Percentiles rank a stretch among this genome's conserved stretches.
phyloP scores from a whole-genome alignment of 2,888 invertebrate species.

The Drosophila kambysellisi region DNA sequence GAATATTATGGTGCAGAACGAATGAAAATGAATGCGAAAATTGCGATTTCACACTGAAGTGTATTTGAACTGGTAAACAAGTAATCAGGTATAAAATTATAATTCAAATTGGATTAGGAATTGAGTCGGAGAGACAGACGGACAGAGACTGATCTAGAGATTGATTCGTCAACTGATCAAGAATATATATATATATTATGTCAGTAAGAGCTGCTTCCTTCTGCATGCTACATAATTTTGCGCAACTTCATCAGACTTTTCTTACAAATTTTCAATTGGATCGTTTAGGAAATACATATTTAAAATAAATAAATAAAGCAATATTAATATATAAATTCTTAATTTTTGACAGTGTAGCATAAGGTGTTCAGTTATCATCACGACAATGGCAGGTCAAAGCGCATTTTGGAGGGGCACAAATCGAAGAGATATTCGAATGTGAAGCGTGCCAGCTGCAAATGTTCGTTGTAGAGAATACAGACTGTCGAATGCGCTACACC shows the following conservation, averaged over 20 bases:
- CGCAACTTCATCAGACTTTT: too few species aligned
- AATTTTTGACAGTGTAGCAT: constrained; percentile 46
- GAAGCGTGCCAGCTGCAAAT: constrained; percentile 77
- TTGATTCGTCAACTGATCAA: too few species aligned
- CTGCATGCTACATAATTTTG: too few species aligned
- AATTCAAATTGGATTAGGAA: background rate
- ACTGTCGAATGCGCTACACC: constrained; percentile 39
- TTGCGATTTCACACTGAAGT: background rate
- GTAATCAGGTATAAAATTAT: background rate
- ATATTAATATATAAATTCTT: background rate
- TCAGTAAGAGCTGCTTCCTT: too few species aligned
- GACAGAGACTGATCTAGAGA: background rate
- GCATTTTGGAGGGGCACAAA: constrained; percentile 38
- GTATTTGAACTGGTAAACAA: background rate
- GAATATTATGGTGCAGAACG: background rate
- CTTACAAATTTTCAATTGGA: background rate
- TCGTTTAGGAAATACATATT: too few species aligned
- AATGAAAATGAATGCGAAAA: background rate
- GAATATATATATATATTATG: background rate
- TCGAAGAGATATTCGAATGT: constrained; percentile 59
- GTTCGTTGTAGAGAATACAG: constrained; percentile 2
- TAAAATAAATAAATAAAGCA: background rate
- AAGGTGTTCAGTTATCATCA: constrained; percentile 59
- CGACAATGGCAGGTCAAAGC: constrained; percentile 64
- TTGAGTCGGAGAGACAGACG: background rate